A percentile compares a stretch with the other conserved stretches of the same genome.
phyloP scores from a whole-genome alignment of 1,140 invertebrate species.

The Vanessa atalanta region DNA sequence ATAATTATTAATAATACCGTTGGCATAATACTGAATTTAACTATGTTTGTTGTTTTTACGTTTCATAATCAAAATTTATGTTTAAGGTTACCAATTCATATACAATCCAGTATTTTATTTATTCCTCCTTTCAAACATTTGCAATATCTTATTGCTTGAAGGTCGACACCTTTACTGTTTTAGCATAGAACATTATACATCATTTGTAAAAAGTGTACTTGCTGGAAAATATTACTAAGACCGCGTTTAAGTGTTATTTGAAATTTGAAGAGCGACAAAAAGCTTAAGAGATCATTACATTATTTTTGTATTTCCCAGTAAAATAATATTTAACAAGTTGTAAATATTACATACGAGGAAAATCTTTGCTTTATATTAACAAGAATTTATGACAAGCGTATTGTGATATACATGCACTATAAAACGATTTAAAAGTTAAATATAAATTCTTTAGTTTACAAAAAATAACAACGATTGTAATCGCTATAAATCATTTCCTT shows the following conservation, averaged over 20 bases:
- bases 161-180: neutral
- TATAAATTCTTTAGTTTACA: neutral
- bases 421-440: too few species aligned
- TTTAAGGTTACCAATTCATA: too few species aligned
- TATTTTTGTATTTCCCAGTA: neutral
- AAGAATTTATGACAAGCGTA: neutral
- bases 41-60: too few species aligned
- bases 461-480: neutral
- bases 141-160: neutral
- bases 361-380: neutral
- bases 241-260: neutral
- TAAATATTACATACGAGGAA: neutral
- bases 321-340: neutral
- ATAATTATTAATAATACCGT: too few species aligned
- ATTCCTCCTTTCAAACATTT: too few species aligned
- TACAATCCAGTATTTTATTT: too few species aligned
- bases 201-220: neutral
- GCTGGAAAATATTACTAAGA: too few species aligned
- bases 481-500: conserved; percentile 9
- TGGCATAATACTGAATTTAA: too few species aligned
- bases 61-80: too few species aligned
- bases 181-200: neutral
- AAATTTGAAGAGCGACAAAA: neutral
- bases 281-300: too few species aligned
- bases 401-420: neutral